Percentiles rank a stretch among this genome's conserved stretches.
phyloP scores from a whole-genome alignment of 2,888 invertebrate species.

The Rapana venosa region DNA sequence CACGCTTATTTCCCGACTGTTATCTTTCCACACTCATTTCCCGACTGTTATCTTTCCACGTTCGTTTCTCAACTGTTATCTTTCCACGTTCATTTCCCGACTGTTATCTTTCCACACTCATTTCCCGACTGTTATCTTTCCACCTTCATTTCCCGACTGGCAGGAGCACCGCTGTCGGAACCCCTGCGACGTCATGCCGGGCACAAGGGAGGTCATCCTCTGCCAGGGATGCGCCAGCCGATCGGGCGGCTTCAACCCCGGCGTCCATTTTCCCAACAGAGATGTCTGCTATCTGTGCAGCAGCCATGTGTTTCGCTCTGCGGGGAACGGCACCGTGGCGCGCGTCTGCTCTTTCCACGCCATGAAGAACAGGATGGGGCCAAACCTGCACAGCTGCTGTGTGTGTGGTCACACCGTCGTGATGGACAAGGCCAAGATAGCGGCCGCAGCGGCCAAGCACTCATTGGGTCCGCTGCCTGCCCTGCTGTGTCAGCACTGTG shows the following conservation, averaged over 20 bases:
- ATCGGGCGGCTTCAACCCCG: slow-evolving; percentile 51
- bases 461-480: not conserved
- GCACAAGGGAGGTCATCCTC: slow-evolving; percentile 52
- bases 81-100: too few species aligned
- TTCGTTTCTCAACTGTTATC: too few species aligned
- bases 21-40: too few species aligned
- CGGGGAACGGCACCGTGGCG: not conserved
- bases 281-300: slow-evolving; percentile 61
- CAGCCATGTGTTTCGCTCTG: slow-evolving; percentile 9
- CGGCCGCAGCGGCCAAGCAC: not conserved
- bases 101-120: too few species aligned
- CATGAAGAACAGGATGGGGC: slow-evolving; percentile 26
- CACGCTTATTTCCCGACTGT: too few species aligned
- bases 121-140: too few species aligned
- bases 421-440: not conserved
- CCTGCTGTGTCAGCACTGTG: slow-evolving; percentile 33
- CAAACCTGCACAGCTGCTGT: not conserved
- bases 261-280: slow-evolving; percentile 52
- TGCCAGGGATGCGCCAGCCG: slow-evolving; percentile 54
- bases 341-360: slow-evolving; percentile 43
- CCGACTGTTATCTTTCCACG: too few species aligned
- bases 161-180: slow-evolving; percentile 57
- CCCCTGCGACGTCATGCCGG: slow-evolving; percentile 53
- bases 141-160: too few species aligned
- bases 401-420: slow-evolving; percentile 7